Conservation (phyloP, 30 jellyfish, hydroid and myxozoan genomes). For the Aurelia aurita complex sp. Pacific region DNA sequence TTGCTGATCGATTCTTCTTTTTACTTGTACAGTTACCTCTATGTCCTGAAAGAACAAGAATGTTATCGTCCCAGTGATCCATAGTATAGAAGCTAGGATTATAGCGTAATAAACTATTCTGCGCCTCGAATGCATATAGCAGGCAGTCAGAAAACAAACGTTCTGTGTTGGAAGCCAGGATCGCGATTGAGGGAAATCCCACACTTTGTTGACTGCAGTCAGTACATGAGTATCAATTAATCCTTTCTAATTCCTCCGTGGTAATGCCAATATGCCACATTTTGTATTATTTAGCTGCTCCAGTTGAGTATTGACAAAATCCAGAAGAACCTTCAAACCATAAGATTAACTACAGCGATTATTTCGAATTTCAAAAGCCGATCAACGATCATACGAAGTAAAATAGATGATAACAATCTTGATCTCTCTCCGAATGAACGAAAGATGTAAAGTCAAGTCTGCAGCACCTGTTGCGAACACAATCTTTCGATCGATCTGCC, state of each 20-base stretch:
- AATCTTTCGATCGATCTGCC: conserved; percentile 71
- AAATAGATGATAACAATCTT: neutral
- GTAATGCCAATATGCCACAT: too few relatives aligned
- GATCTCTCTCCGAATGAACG: neutral
- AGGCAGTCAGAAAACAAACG: neutral
- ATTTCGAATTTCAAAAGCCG: conserved; percentile 9
- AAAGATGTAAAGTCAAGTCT: conserved; percentile 10
- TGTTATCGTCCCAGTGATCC: conserved; percentile 90
- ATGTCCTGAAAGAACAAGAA: conserved; percentile 93
- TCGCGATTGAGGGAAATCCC: too few relatives aligned
- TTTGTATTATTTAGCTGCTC: too few relatives aligned
- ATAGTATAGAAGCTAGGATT: conserved; percentile 83
- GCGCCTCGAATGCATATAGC: conserved; percentile 80
- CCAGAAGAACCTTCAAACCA: conserved; percentile 4
- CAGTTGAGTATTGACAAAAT: neutral
- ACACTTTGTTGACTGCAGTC: neutral
- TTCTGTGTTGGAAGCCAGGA: too few relatives aligned
- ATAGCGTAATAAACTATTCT: conserved; percentile 84
- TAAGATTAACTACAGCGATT: too few relatives aligned
- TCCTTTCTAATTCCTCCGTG: too few relatives aligned
- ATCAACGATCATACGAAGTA: conserved; percentile 55
- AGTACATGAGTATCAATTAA: neutral
- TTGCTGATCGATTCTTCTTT: conserved; percentile 67
- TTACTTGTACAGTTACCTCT: conserved; percentile 96
- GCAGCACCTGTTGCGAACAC: conserved; percentile 61